Conservation (phyloP, 1,140 invertebrate genomes). For the Drosophila obscura region DNA sequence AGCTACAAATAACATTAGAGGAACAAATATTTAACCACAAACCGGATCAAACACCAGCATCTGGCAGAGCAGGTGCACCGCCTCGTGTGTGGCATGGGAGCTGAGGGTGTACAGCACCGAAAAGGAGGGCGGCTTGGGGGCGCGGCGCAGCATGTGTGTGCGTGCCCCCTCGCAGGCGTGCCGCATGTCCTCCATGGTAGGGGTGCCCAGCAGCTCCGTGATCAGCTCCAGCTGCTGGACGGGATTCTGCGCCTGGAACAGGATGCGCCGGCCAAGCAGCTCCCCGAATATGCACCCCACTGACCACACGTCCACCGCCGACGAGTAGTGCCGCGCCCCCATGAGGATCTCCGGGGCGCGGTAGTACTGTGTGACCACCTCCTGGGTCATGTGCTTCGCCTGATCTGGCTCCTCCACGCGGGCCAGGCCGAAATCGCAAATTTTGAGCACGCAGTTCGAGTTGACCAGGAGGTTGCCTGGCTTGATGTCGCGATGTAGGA, state of each 20-base stretch:
- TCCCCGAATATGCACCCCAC: slow-evolving; percentile 99
- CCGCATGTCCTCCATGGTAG: slow-evolving; percentile 96
- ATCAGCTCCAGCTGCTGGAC: slow-evolving; percentile 98
- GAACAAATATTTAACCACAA: too few relatives aligned
- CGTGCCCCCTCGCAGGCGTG: slow-evolving; percentile 98
- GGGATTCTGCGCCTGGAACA: slow-evolving; percentile 98
- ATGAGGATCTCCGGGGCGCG: slow-evolving; percentile 99
- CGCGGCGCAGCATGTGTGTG: slow-evolving; percentile 95
- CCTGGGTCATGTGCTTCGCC: slow-evolving; percentile 98
- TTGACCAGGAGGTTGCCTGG: slow-evolving; percentile 99
- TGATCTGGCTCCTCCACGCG: slow-evolving; percentile 96
- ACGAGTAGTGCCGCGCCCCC: slow-evolving; percentile 98
- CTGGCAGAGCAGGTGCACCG: slow-evolving; percentile 98
- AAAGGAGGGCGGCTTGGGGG: slow-evolving; percentile 94
- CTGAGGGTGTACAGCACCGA: slow-evolving; percentile 96
- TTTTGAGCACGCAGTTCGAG: slow-evolving; percentile 99
- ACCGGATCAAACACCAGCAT: slow-evolving; percentile 99
- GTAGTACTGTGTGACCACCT: slow-evolving; percentile 99
- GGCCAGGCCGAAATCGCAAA: slow-evolving; percentile 99
- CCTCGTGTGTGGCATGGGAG: slow-evolving; percentile 97
- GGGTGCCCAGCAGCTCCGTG: slow-evolving; percentile 98
- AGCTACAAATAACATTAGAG: background rate
- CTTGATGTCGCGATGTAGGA: slow-evolving; percentile 99
- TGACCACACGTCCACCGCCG: slow-evolving; percentile 98
- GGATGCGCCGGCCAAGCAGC: slow-evolving; percentile 95